A percentile compares a stretch with the other conserved stretches of the same genome.
Evolutionary conservation across 1,140 invertebrate species (phyloP).

Genomic region (Anagrus nilaparvatae): DNA sequence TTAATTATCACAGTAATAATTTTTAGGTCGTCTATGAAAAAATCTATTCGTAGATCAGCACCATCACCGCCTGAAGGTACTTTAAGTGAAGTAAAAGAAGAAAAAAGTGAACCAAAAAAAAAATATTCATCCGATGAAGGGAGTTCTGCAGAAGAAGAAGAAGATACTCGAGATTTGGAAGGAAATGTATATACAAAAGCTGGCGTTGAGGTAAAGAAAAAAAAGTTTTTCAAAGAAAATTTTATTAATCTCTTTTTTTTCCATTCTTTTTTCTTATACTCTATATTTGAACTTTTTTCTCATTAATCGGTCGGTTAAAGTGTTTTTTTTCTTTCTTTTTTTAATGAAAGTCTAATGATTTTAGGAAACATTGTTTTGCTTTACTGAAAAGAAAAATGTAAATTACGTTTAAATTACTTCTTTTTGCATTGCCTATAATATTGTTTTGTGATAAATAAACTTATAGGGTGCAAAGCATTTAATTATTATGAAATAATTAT

Average conservation of each 20-base stretch:
- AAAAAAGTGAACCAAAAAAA: conserved; percentile 11
- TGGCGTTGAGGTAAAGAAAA: conserved; percentile 59
- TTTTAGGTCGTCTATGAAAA: conserved; percentile 37
- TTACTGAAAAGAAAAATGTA: too few species aligned
- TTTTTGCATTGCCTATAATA: too few species aligned
- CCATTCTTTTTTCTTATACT: not conserved
- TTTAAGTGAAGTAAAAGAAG: not conserved
- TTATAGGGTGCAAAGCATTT: too few species aligned
- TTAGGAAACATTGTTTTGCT: too few species aligned
- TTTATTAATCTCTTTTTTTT: not conserved
- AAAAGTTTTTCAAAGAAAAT: not conserved
- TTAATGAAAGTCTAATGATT: too few species aligned
- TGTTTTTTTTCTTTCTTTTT: not conserved
- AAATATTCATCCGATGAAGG: conserved; percentile 47
- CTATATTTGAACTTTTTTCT: not conserved
- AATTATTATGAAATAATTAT: too few species aligned
- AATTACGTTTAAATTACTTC: too few species aligned
- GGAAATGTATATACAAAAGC: conserved; percentile 66
- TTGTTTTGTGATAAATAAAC: too few species aligned
- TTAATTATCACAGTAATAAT: too few species aligned
- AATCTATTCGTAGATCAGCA: conserved; percentile 33
- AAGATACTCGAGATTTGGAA: conserved; percentile 62
- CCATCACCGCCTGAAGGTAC: conserved; percentile 27
- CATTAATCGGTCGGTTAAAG: not conserved
- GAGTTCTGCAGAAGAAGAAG: conserved; percentile 55